Percentiles rank a stretch among this genome's conserved stretches.
Conservation (phyloP, 2,888 invertebrate species). For the Hecatera dysodea region DNA sequence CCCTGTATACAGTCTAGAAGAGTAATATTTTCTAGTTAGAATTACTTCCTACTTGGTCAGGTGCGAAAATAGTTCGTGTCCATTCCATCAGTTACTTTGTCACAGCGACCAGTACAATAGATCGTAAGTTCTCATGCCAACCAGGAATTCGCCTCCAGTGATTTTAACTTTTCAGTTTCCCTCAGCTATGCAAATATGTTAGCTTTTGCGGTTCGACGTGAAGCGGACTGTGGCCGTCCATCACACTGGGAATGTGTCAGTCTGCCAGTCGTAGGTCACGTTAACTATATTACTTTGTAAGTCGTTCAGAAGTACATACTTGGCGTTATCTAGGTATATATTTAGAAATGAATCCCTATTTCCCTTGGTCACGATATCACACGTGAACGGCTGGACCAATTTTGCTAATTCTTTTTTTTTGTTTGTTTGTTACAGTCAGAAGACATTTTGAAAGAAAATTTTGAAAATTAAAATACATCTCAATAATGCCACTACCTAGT, state of each 20-base stretch:
- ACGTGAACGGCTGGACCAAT: too few relatives aligned
- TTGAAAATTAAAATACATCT: too few relatives aligned
- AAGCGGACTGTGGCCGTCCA: constrained; percentile 45
- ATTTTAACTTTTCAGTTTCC: constrained; percentile 84
- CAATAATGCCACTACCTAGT: too few relatives aligned
- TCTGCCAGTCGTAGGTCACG: constrained; percentile 23
- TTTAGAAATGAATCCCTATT: too few relatives aligned
- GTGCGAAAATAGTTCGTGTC: constrained; percentile 43
- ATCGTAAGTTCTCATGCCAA: constrained; percentile 79
- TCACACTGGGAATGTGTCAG: constrained; percentile 36
- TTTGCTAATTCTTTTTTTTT: too few relatives aligned
- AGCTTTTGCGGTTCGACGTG: constrained; percentile 69
- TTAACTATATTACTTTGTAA: constrained; percentile 42
- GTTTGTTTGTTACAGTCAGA: too few relatives aligned
- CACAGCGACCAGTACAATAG: constrained; percentile 77
- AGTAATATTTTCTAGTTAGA: constrained; percentile 8
- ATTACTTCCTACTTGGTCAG: constrained; percentile 12
- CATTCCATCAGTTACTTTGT: constrained; percentile 73
- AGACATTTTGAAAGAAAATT: too few relatives aligned
- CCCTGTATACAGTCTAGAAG: constrained; percentile 5
- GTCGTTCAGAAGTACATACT: not conserved
- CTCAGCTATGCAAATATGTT: constrained; percentile 74
- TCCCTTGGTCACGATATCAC: too few relatives aligned
- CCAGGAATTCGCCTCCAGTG: constrained; percentile 79
- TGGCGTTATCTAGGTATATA: too few relatives aligned